Base-by-base conservation (phyloP, 2,797 vertebrate species). In the Rhynchonycteris naso region DNA sequence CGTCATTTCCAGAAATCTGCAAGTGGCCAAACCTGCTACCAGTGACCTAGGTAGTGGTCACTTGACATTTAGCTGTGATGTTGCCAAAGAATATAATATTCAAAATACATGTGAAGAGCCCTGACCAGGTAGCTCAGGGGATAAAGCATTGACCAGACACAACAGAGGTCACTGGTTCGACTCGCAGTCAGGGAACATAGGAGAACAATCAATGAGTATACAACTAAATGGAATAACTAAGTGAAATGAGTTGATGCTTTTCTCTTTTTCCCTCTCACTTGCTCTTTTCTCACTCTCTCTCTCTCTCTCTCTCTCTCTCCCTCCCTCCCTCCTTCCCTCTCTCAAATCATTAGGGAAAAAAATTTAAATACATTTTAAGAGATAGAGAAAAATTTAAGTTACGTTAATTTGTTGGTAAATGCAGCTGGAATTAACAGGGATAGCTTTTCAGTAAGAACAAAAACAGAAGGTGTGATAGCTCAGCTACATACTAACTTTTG, bases 351-450 rank as follows among this genome's bases (percentile, higher is more conserved):
- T 43, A 43, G 43, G 43, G 43, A 43, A 43, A 43, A 43, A 43
- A 43, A 43, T 43, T 43, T 43, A 43, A 43, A 43, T 43, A 43
- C 43, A 43, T 43, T 43, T 43, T 5, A 43, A 43, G 97, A 95
- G 21, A 98, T 99, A 96, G 98, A 98, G 96, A 99, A 97, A 86
- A 98, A 95, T 84, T 98, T 99, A 92, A 99, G 99, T 84, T 98
- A 97, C 86, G 90, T 99, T 97, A 98, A 98, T 43, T 99, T 99
- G 95, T 98, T 99, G 52, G 99, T 99, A 97, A 99, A 99, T 30
- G 99, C 99, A 43, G 99, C 99, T n/a, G 99, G 99, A 30, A 98
- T 99, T 98, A 99, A 99, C 98, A 99, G 99, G 16, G 63, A n/a
- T 18, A 65, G 30, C 63, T 30, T 65, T 96, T 97, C 99, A 61